Evolutionary conservation across 2,888 invertebrate genomes (phyloP), one percentile per base, ranked within the genome.

Genomic region (Drosophila algonquin): DNA sequence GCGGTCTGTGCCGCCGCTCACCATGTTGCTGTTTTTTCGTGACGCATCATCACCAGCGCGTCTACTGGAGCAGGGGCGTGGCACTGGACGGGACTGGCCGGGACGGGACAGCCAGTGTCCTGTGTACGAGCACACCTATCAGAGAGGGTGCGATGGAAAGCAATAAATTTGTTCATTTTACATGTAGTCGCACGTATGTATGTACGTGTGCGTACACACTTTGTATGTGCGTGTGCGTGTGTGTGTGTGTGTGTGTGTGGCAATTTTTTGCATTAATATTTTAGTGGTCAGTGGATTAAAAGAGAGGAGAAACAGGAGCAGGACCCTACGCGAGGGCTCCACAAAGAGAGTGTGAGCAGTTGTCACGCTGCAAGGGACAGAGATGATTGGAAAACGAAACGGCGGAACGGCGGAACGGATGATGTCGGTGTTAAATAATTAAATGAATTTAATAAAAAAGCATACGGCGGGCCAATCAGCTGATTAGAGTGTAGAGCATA

Each of bases 101-200:
- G 79, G 65, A 74, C 72, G 74, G 48, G 18, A 30, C 30, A 30
- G 30, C 8, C 30, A 30, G 7, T 30, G 30, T 30, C 30, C 30
- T 30, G 30, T 30, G 30, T 30, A 30, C 30, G 30, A 30, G 85
- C 54, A 68, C 76, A 78, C 84, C 89, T 87, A 89, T 89, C 83
- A 81, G 87, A 61, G 40, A 7, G 14, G 1, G 40, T 14, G n/a
- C 40, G 40, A n/a, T 40, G n/a, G 75, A 83, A 75, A 75, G 87
- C 87, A 89, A 87, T 83, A 83, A 78, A 83, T 89, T 89, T 89
- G 87, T 83, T 79, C 84, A 83, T 81, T 83, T 87, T 87, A 87
- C 87, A 87, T 81, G 64, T 64, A 52, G 18, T 7, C 10, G 21
- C 10, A 32, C 32, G 32, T 46, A 16, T 8, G n/a, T 53, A 27